These are phyloP conservation scores for Spodoptera picta DNA, from an alignment of 2,888 invertebrate species.

Conservation along the genomic window DNA sequence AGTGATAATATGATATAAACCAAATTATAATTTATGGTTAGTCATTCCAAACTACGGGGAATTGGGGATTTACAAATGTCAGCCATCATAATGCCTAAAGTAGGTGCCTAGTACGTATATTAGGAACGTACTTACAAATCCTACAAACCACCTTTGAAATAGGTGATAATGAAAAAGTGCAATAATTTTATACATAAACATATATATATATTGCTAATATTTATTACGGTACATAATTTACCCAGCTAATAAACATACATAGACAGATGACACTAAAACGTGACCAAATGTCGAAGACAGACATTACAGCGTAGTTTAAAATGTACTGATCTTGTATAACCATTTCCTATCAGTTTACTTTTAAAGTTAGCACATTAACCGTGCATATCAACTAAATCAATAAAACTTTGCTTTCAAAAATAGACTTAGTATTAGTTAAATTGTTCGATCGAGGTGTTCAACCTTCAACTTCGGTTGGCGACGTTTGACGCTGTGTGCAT, in stretches of 20 bases:
- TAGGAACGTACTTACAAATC: too few species aligned
- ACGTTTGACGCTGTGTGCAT: slow-evolving; percentile 13
- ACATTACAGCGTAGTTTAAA: neutral
- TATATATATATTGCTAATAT: slow-evolving; percentile 1
- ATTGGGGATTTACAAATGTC: too few species aligned
- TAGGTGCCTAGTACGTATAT: too few species aligned
- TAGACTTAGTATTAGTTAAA: slow-evolving; percentile 11
- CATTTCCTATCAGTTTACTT: neutral
- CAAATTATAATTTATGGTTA: too few species aligned
- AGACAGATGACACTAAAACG: slow-evolving; percentile 17
- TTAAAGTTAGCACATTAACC: neutral
- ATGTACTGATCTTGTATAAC: slow-evolving; percentile 7
- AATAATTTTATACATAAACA: neutral
- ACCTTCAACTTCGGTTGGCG: slow-evolving; percentile 20
- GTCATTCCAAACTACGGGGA: too few species aligned
- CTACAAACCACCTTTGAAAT: too few species aligned
- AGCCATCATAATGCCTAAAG: too few species aligned
- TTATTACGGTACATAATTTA: slow-evolving; percentile 1
- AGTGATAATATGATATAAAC: too few species aligned
- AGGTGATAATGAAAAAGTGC: too few species aligned
- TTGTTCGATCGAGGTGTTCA: slow-evolving; percentile 20
- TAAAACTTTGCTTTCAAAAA: slow-evolving; percentile 23
- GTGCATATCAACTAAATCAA: slow-evolving; percentile 21
- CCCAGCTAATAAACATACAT: neutral
- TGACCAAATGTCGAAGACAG: slow-evolving; percentile 10